Evolutionary conservation across 2,797 vertebrate species (phyloP).

Genomic region (Darevskia nairensis): DNA sequence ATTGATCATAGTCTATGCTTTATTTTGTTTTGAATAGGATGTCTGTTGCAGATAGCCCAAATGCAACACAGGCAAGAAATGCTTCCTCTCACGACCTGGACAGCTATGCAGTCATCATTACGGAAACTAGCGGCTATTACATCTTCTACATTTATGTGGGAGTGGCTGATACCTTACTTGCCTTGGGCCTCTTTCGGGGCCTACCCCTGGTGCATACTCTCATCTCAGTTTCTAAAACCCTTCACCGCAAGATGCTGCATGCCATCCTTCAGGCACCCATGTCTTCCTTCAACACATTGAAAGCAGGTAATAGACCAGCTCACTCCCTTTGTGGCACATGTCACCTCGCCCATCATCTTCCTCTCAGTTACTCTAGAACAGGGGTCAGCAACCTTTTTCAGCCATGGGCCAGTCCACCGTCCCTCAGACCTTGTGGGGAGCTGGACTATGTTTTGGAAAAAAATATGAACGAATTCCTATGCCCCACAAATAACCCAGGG

Average conservation of each 20-base stretch:
- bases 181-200: slow-evolving; percentile 90
- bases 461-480: too few relatives aligned
- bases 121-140: slow-evolving; percentile 88
- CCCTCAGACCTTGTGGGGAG: too few relatives aligned
- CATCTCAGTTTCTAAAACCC: slow-evolving; percentile 92
- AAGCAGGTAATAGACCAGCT: slow-evolving; percentile 85
- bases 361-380: too few relatives aligned
- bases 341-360: too few relatives aligned
- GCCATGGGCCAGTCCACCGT: too few relatives aligned
- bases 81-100: slow-evolving; percentile 45
- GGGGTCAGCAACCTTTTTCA: too few relatives aligned
- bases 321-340: background rate
- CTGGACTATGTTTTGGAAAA: too few relatives aligned
- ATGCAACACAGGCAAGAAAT: slow-evolving; percentile 60
- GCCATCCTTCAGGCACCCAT: slow-evolving; percentile 93
- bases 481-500: too few relatives aligned
- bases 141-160: slow-evolving; percentile 96
- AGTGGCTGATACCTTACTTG: slow-evolving; percentile 93
- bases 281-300: slow-evolving; percentile 92
- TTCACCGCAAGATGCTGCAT: slow-evolving; percentile 94
- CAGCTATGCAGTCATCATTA: slow-evolving; percentile 82
- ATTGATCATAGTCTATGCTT: background rate
- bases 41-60: slow-evolving; percentile 27
- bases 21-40: background rate
- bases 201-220: slow-evolving; percentile 93